These are phyloP conservation scores for Fulica atra DNA, from an alignment of 2,113 vertebrate genomes.

Conservation along the genomic window DNA sequence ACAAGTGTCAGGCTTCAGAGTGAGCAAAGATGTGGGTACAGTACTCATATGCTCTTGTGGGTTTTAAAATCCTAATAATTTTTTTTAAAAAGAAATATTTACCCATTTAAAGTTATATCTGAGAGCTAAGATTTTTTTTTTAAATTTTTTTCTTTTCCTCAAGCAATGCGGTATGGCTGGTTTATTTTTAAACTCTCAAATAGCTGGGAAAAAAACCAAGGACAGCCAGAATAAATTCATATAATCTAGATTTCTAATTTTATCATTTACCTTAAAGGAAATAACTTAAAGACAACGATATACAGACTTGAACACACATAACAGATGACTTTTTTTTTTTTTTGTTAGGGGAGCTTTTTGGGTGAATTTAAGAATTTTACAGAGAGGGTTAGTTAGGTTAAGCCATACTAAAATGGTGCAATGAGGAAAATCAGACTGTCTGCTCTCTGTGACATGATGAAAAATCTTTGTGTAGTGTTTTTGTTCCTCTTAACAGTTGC, in stretches of 20 bases:
- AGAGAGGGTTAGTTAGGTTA: neutral
- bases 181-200: slow-evolving; percentile 30
- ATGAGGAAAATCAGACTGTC: neutral
- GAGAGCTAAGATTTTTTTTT: neutral
- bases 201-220: neutral
- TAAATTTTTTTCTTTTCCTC: neutral
- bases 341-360: neutral
- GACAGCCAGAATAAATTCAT: neutral
- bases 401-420: neutral
- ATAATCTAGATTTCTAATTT: neutral
- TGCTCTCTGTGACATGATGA: neutral
- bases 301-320: rapidly evolving
- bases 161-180: neutral
- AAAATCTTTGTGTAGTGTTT: neutral
- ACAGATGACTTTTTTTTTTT: neutral
- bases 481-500: neutral
- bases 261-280: neutral
- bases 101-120: neutral
- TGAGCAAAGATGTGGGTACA: neutral
- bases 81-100: neutral
- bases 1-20: neutral
- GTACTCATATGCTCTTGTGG: neutral
- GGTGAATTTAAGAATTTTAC: neutral
- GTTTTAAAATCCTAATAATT: neutral
- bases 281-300: neutral